Evolutionary conservation across 1,140 invertebrate species (phyloP).

Genomic region (Ruditapes philippinarum): DNA sequence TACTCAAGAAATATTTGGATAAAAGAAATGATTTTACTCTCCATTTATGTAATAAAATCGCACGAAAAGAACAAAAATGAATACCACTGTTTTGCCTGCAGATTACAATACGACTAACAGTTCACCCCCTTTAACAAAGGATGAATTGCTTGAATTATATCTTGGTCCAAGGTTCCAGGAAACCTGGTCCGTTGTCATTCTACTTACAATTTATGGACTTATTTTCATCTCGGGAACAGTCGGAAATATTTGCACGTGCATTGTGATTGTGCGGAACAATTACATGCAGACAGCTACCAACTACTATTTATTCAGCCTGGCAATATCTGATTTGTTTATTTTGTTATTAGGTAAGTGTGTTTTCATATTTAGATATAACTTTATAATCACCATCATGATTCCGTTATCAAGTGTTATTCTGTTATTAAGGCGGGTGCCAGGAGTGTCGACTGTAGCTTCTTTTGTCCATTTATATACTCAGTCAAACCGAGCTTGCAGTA

Average conservation of each 20-base stretch:
- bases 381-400: too few relatives aligned
- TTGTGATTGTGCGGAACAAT: conserved; percentile 96
- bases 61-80: neutral
- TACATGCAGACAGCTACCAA: conserved; percentile 94
- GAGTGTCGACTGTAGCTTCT: too few relatives aligned
- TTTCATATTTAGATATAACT: too few relatives aligned
- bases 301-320: conserved; percentile 97
- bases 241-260: conserved; percentile 97
- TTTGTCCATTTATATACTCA: too few relatives aligned
- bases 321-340: conserved; percentile 96
- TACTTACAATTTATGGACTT: conserved; percentile 91
- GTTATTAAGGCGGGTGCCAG: too few relatives aligned
- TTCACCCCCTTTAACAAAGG: neutral
- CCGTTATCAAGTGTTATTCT: too few relatives aligned
- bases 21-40: neutral
- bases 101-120: conserved; percentile 12
- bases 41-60: neutral
- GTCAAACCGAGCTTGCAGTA: too few relatives aligned
- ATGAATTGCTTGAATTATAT: neutral
- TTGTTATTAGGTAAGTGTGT: conserved; percentile 89
- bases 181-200: conserved; percentile 69
- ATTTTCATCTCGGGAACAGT: conserved; percentile 95
- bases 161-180: conserved; percentile 63
- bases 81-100: neutral
- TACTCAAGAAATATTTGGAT: neutral